Conservation (phyloP, 2,888 invertebrate genomes). For the Calameuta pallipes region DNA sequence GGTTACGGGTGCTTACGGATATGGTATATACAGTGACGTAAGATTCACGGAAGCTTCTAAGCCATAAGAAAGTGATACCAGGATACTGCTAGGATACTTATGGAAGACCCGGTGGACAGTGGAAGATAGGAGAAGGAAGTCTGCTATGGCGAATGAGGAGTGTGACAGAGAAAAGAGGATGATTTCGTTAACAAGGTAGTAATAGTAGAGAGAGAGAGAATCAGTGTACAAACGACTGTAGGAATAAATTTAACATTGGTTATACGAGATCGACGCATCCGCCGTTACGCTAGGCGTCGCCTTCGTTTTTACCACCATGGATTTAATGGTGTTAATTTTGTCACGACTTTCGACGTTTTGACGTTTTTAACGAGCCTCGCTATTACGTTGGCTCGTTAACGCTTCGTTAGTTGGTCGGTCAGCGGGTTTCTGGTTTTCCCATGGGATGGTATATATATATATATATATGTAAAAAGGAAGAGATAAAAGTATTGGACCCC, state of each 20-base stretch:
- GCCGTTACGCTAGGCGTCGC: background rate
- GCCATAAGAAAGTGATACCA: background rate
- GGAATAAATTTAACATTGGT: background rate
- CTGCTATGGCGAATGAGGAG: too few species aligned
- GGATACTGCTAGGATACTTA: background rate
- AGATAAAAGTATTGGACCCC: background rate
- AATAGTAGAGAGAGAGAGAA: background rate
- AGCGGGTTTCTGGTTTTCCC: slow-evolving; percentile 12
- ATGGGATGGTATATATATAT: background rate
- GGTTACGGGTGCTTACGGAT: background rate
- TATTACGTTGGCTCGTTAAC: slow-evolving; percentile 38
- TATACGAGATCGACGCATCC: background rate
- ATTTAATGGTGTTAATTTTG: slow-evolving; percentile 16
- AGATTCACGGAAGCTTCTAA: background rate
- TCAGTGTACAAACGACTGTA: background rate
- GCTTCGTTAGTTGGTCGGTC: slow-evolving; percentile 37
- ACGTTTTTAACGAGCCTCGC: slow-evolving; percentile 36
- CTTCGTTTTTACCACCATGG: slow-evolving; percentile 12
- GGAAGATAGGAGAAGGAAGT: background rate
- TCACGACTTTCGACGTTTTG: slow-evolving; percentile 22
- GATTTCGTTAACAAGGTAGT: background rate
- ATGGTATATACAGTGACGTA: background rate
- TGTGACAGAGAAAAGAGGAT: background rate
- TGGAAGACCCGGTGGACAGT: background rate
- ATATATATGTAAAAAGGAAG: background rate